Percentiles rank a stretch among this genome's conserved stretches.
Conservation (phyloP, 2,113 vertebrate species). For the Mohoua ochrocephala region DNA sequence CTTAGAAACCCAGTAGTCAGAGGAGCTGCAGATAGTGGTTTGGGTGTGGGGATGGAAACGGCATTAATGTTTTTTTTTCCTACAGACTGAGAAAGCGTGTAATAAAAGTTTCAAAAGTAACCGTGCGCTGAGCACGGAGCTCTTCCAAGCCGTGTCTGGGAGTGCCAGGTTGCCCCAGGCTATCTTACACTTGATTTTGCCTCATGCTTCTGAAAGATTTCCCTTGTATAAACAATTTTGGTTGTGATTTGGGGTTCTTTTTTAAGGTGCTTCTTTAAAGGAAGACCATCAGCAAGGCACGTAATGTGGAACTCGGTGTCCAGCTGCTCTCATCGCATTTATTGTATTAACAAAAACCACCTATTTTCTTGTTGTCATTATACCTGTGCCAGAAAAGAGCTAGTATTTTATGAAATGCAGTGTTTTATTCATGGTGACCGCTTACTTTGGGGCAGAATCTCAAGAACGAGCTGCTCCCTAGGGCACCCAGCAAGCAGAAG, state of each 20-base stretch:
- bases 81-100: neutral
- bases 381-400: neutral
- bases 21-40: conserved; percentile 53
- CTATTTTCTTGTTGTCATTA: neutral
- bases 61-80: neutral
- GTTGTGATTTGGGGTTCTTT: neutral
- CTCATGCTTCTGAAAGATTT: neutral
- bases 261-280: neutral
- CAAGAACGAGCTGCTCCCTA: neutral
- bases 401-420: neutral
- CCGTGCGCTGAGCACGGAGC: neutral
- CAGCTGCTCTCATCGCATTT: neutral
- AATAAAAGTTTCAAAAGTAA: conserved; percentile 37
- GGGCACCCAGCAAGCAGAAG: neutral
- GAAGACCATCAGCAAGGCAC: neutral
- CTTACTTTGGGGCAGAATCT: neutral
- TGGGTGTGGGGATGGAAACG: conserved; percentile 61
- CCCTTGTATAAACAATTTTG: conserved; percentile 10
- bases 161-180: neutral
- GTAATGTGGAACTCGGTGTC: rapidly evolving
- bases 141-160: conserved; percentile 23
- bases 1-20: conserved; percentile 61
- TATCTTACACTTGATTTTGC: conserved; percentile 39
- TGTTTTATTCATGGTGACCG: neutral
- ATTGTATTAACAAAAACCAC: neutral